Percentiles rank a stretch among this genome's conserved stretches.
phyloP scores from a whole-genome alignment of 2,797 vertebrate genomes.

The Aerospiza tachiro region DNA sequence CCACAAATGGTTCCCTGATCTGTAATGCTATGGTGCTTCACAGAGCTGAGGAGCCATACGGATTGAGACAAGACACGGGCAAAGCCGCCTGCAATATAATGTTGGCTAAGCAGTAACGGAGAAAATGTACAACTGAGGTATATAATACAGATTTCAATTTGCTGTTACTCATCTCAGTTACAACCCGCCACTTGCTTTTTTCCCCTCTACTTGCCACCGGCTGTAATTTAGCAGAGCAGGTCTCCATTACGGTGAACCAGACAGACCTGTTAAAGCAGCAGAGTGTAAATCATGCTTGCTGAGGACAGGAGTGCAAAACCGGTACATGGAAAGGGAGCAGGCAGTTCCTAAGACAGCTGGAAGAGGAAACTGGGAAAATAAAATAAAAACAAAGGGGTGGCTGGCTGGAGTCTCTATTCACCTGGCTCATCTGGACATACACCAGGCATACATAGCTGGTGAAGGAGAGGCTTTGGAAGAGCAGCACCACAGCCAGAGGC shows the following conservation, averaged over 20 bases:
- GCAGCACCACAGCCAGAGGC: not conserved
- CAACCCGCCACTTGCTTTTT: not conserved
- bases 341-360: not conserved
- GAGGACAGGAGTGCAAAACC: not conserved
- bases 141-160: not conserved
- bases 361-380: not conserved
- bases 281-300: not conserved
- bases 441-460: not conserved
- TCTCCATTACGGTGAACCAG: not conserved
- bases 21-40: not conserved
- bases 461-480: not conserved
- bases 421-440: not conserved
- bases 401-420: not conserved
- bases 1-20: not conserved
- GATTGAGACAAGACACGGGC: not conserved
- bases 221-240: not conserved
- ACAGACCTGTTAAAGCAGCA: not conserved
- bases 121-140: not conserved
- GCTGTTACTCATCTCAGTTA: not conserved
- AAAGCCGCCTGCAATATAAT: not conserved
- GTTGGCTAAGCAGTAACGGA: not conserved
- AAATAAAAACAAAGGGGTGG: not conserved
- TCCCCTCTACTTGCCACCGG: not conserved
- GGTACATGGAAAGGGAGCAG: not conserved
- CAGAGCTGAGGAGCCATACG: fast-evolving